Percentiles rank a stretch among this genome's conserved stretches.
phyloP scores from a whole-genome alignment of 2,888 invertebrate species.

The Anoncus sp. region DNA sequence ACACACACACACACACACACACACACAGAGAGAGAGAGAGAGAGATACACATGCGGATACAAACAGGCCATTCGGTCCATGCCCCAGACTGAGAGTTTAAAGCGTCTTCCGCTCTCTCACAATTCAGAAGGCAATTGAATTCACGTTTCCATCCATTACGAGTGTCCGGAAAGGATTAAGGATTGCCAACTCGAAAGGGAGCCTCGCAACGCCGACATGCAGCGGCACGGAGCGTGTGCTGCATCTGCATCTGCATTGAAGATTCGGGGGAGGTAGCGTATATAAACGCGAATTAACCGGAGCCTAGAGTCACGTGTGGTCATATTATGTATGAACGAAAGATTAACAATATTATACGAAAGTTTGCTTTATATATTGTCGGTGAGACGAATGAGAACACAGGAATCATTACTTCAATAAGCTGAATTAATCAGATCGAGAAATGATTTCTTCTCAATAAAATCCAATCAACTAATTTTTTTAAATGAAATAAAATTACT shows the following conservation, averaged over 20 bases:
- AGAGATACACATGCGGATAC: too few species aligned
- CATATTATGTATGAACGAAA: neutral
- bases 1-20: neutral
- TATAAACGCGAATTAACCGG: slow-evolving; percentile 30
- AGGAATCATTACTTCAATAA: too few species aligned
- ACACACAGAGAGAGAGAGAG: too few species aligned
- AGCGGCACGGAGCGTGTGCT: slow-evolving; percentile 75
- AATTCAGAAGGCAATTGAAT: slow-evolving; percentile 81
- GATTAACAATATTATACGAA: neutral
- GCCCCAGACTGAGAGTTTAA: slow-evolving; percentile 18
- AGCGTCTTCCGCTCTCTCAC: slow-evolving; percentile 66
- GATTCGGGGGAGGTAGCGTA: slow-evolving; percentile 12
- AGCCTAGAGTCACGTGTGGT: slow-evolving; percentile 34
- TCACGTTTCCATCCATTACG: slow-evolving; percentile 80
- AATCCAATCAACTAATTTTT: too few species aligned
- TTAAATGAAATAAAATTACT: too few species aligned
- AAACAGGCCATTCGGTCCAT: slow-evolving; percentile 16
- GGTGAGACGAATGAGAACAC: too few species aligned
- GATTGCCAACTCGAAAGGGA: slow-evolving; percentile 56
- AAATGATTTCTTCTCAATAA: too few species aligned
- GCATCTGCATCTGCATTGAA: slow-evolving; percentile 70
- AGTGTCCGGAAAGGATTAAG: slow-evolving; percentile 81
- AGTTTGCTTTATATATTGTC: too few species aligned
- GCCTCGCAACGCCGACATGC: slow-evolving; percentile 43
- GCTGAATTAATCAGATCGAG: too few species aligned